Base-by-base conservation (phyloP, 2,797 vertebrate species). In the Cephalopachus bancanus region DNA sequence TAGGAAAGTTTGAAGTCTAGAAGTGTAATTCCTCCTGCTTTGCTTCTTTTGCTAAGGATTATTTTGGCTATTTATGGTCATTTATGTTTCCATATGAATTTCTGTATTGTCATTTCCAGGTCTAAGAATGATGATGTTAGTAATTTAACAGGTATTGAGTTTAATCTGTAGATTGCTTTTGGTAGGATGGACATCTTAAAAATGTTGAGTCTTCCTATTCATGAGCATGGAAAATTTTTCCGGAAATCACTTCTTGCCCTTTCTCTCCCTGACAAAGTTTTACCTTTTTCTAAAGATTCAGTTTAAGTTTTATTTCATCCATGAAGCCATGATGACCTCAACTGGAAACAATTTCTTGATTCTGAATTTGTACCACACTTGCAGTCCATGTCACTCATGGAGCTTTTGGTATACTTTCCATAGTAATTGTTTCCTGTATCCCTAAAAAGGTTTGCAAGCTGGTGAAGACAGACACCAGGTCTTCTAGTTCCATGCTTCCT, bases 261-360 rank as follows among this genome's bases (percentile, higher is more conserved):
- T 88, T 57, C 24, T 91, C 57, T 74, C 55, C 4, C 33, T 80
- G 60, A 83, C 85, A 91, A 89, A 86, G 91, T 62, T 72, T 51
- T 53, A 79, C 84, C 62, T 67, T 51, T 55, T 92, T 78, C 89
- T 94, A 53, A 84, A 94, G 44, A 64, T 71, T 84, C 69, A 12
- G 37, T 49, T 75, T 80, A 64, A 91, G 30, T 64, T 84, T 94
- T 51, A 57, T n/a, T 33, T 95, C 81, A 60, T 81, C 57, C 10
- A 20, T 30, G 51, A 80, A 96, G 44, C 74, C 67, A 60, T 44
- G n/a, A 80, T 60, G 30, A 30, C 15, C 62, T 86, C 79, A 74
- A 14, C 89, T 86, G 51, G 91, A 84, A 94, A 72, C 57, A 30
- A 28, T 72, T 65, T 93, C 28, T 80, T 78, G 67, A 65, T 33